phyloP scores from a whole-genome alignment of 2,113 vertebrate genomes.

The Misgurnus anguillicaudatus region DNA sequence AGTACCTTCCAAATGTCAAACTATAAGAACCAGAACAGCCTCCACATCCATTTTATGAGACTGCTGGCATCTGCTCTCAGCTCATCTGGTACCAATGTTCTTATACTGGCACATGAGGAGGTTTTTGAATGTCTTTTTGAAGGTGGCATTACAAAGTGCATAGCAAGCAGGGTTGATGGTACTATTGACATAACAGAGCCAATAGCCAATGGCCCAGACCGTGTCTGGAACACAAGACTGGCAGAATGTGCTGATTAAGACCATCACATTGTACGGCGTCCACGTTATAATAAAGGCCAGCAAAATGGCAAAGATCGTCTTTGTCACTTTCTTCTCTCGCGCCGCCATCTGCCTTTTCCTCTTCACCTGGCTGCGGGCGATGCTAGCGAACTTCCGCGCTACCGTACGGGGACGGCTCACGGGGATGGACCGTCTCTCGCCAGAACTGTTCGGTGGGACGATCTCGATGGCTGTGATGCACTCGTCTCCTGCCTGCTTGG shows the following conservation, averaged over 20 bases:
- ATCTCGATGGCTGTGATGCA: conserved; percentile 97
- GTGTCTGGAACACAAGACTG: conserved; percentile 91
- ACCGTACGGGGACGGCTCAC: conserved; percentile 84
- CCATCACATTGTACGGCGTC: conserved; percentile 99
- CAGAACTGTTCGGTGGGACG: conserved; percentile 79
- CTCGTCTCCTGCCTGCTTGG: conserved; percentile 90
- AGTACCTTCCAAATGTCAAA: conserved; percentile 23
- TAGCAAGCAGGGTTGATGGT: conserved; percentile 99
- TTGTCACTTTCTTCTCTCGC: conserved; percentile 95
- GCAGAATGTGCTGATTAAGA: conserved; percentile 97
- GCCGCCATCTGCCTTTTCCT: conserved; percentile 98
- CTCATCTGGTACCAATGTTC: conserved; percentile 94
- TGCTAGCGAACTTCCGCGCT: conserved; percentile 96
- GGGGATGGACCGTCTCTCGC: conserved; percentile 79
- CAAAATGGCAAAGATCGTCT: conserved; percentile 97
- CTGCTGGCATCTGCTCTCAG: conserved; percentile 22
- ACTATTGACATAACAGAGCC: conserved; percentile 98
- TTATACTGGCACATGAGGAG: conserved; percentile 96
- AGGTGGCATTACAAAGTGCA: conserved; percentile 96
- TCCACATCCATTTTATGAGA: not conserved
- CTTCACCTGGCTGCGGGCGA: conserved; percentile 94
- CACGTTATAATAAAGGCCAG: conserved; percentile 97
- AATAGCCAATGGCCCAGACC: conserved; percentile 95
- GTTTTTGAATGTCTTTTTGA: conserved; percentile 99
- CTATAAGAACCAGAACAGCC: conserved; percentile 9